Conservation (phyloP, 2,113 vertebrate genomes). For the Dipodomys merriami region DNA sequence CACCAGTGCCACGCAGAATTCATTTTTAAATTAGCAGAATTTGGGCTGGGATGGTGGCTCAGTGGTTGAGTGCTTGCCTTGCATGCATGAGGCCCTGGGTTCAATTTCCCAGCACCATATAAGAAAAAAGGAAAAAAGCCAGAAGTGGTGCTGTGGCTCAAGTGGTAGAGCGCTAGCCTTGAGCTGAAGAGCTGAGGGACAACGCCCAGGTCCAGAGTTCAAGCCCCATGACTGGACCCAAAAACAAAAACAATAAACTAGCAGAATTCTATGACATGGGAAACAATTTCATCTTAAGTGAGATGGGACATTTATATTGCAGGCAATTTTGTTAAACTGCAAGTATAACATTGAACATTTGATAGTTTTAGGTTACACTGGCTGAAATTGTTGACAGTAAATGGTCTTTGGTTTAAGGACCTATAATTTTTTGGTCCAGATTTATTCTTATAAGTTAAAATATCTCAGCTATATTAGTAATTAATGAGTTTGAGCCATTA, state of each 20-base stretch:
- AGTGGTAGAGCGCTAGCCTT: too few relatives aligned
- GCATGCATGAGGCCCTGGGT: too few relatives aligned
- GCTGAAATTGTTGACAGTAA: slow-evolving; percentile 17
- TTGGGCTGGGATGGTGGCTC: background rate
- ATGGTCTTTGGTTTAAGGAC: slow-evolving; percentile 51
- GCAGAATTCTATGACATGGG: slow-evolving; percentile 37
- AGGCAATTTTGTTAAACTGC: background rate
- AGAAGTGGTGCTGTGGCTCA: too few relatives aligned
- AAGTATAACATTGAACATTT: background rate
- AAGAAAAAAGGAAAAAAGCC: too few relatives aligned
- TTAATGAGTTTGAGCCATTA: background rate
- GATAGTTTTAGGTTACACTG: background rate
- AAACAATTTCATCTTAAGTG: slow-evolving; percentile 2
- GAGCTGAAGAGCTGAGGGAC: too few relatives aligned
- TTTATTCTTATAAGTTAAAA: slow-evolving; percentile 25
- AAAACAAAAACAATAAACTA: background rate
- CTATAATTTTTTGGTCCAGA: background rate
- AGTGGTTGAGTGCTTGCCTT: too few relatives aligned
- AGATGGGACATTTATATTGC: background rate
- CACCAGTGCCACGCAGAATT: background rate
- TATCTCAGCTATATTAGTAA: background rate
- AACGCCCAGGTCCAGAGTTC: too few relatives aligned
- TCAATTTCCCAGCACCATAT: too few relatives aligned
- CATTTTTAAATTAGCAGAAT: slow-evolving; percentile 42
- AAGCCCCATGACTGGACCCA: too few relatives aligned